A percentile compares a stretch with the other conserved stretches of the same genome.
Evolutionary conservation across 2,888 invertebrate species (phyloP).

Genomic region (Platerodrilus igneus): DNA sequence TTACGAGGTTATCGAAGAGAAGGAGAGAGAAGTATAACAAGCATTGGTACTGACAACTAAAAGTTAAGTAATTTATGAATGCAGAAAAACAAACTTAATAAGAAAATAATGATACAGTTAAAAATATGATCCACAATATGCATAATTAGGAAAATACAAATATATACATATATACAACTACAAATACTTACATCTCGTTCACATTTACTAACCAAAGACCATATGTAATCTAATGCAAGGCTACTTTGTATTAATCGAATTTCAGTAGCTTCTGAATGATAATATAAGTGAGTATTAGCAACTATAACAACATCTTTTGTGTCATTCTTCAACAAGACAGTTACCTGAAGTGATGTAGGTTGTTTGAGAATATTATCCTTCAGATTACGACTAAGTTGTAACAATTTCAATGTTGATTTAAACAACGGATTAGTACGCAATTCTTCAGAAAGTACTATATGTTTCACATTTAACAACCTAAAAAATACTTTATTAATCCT

Average conservation of each 20-base stretch:
- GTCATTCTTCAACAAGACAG: constrained; percentile 54
- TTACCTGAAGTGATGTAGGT: constrained; percentile 61
- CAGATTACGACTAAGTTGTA: constrained; percentile 54
- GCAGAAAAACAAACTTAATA: neutral
- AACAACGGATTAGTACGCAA: constrained; percentile 53
- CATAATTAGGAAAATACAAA: too few species aligned
- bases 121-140: too few species aligned
- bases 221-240: constrained; percentile 64
- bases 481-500: constrained; percentile 25
- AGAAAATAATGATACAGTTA: neutral
- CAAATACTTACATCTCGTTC: constrained; percentile 40
- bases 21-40: too few species aligned
- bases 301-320: constrained; percentile 57
- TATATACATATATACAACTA: too few species aligned
- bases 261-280: constrained; percentile 87
- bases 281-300: constrained; percentile 91
- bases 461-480: constrained; percentile 51
- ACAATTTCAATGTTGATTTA: constrained; percentile 52
- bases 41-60: too few species aligned
- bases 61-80: too few species aligned
- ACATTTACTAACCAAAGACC: constrained; percentile 51
- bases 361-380: constrained; percentile 56
- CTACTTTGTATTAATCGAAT: constrained; percentile 82
- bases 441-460: constrained; percentile 56
- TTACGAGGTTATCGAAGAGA: too few species aligned